Percentiles rank a stretch among this genome's conserved stretches.
Evolutionary conservation across 2,113 vertebrate genomes (phyloP).

Genomic region (Strix aluco): DNA sequence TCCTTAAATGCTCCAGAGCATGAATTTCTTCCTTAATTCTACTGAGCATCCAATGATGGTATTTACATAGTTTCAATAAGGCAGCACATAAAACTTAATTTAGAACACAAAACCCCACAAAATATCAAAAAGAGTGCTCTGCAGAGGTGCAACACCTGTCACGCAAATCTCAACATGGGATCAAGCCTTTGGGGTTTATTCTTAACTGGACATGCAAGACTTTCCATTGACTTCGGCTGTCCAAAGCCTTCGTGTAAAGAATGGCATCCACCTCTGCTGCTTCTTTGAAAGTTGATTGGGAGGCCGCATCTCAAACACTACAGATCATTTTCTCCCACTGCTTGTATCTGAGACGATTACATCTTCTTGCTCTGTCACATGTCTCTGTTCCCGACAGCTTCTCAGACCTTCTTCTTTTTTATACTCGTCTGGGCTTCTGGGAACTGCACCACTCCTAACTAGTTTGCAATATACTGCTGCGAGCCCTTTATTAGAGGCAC

Average conservation of each 20-base stretch:
- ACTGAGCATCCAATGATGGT: neutral
- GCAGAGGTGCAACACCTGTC: fast-evolving
- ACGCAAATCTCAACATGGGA: neutral
- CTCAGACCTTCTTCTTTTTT: neutral
- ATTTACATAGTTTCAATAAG: neutral
- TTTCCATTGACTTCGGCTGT: neutral
- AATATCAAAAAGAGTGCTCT: neutral
- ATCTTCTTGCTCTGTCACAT: slow-evolving; percentile 17
- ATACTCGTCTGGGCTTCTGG: slow-evolving; percentile 44
- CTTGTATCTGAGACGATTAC: neutral
- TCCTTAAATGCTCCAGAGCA: neutral
- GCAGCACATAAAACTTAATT: neutral
- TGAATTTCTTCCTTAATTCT: neutral
- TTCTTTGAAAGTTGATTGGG: neutral
- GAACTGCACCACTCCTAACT: slow-evolving; percentile 33
- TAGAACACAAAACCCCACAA: neutral
- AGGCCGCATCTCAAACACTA: neutral
- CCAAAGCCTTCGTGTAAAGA: neutral
- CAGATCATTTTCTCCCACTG: neutral
- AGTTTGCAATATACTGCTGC: slow-evolving; percentile 49
- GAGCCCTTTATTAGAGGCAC: slow-evolving; percentile 42
- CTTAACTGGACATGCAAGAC: neutral
- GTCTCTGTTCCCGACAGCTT: slow-evolving; percentile 40
- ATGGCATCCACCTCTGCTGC: neutral
- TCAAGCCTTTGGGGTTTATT: neutral